phyloP scores from a whole-genome alignment of 2,113 vertebrate genomes.

The Myrmecobius fasciatus region DNA sequence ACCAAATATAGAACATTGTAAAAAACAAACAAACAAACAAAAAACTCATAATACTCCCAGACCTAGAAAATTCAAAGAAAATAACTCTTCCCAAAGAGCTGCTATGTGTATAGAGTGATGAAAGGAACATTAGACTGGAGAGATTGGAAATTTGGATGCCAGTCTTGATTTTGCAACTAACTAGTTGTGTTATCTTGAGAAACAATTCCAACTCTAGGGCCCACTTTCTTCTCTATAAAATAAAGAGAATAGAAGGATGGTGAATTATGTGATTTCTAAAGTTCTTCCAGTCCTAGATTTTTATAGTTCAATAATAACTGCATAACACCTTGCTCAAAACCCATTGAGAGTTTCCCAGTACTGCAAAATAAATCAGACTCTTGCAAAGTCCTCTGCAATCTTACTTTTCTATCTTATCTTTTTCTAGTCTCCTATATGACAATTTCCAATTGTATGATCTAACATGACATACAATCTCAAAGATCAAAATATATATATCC shows the following conservation, averaged over 20 bases:
- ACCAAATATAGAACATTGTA: background rate
- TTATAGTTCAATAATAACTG: background rate
- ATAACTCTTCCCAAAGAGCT: background rate
- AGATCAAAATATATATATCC: background rate
- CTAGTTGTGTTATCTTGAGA: background rate
- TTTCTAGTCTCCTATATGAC: background rate
- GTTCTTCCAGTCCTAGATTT: background rate
- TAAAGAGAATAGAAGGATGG: background rate
- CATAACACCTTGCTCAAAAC: background rate
- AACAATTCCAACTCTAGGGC: background rate
- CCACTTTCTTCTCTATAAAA: background rate
- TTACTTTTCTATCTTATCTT: background rate
- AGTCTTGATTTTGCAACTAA: background rate
- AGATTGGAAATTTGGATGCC: background rate
- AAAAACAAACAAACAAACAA: background rate
- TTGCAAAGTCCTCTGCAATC: background rate
- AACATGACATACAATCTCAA: background rate
- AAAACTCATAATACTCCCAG: background rate
- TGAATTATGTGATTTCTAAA: background rate
- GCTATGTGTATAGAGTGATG: background rate
- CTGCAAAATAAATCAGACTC: background rate
- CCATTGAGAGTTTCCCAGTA: background rate
- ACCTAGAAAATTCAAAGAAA: constrained; percentile 4
- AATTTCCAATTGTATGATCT: background rate
- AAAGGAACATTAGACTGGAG: background rate